Conservation (phyloP, 2,113 vertebrate genomes). For the Cyprinodon variegatus region DNA sequence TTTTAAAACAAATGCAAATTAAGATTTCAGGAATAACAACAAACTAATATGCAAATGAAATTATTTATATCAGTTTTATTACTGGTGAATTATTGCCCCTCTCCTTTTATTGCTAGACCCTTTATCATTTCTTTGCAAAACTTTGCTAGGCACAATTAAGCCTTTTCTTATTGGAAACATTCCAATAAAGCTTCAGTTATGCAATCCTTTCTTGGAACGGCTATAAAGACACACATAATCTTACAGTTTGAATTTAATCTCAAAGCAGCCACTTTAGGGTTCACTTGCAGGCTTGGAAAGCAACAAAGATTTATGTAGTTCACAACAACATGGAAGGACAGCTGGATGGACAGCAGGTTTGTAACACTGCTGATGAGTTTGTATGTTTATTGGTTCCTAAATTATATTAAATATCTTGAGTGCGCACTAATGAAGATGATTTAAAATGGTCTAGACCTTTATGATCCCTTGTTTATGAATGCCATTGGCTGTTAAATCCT, state of each 20-base stretch:
- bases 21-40: neutral
- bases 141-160: slow-evolving; percentile 8
- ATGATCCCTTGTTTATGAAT: neutral
- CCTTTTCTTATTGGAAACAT: slow-evolving; percentile 12
- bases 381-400: neutral
- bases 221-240: slow-evolving; percentile 37
- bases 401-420: neutral
- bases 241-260: slow-evolving; percentile 22
- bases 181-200: slow-evolving; percentile 33
- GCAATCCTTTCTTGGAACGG: slow-evolving; percentile 30
- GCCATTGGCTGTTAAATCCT: neutral
- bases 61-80: neutral
- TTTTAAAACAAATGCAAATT: neutral
- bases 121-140: neutral
- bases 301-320: neutral
- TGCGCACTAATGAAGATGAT: neutral
- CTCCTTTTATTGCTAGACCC: slow-evolving; percentile 4
- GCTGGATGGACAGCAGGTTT: neutral
- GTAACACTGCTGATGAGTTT: neutral
- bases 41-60: neutral
- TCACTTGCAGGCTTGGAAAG: slow-evolving; percentile 13
- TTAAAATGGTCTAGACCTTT: neutral
- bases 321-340: neutral
- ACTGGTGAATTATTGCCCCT: neutral
- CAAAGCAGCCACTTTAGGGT: slow-evolving; percentile 14